phyloP scores from a whole-genome alignment of 2,888 invertebrate genomes.

The Drosophila subsilvestris region DNA sequence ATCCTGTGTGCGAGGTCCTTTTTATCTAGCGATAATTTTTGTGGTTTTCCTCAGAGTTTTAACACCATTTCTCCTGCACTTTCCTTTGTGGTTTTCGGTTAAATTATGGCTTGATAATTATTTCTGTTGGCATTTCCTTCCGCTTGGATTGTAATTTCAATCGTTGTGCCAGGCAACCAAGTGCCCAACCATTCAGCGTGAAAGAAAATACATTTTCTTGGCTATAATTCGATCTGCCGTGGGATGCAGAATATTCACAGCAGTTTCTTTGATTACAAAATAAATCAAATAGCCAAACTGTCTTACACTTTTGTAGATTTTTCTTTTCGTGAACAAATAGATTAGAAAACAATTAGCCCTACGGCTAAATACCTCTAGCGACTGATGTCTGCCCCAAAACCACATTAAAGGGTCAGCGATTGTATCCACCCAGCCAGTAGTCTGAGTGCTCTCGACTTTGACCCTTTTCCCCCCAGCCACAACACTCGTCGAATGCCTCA shows the following conservation, averaged over 20 bases:
- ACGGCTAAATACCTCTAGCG: too few species aligned
- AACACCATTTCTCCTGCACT: conserved; percentile 48
- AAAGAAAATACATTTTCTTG: not conserved
- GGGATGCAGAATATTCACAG: not conserved
- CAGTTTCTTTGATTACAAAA: not conserved
- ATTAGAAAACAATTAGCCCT: not conserved
- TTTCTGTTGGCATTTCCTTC: conserved; percentile 62
- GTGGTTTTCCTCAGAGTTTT: conserved; percentile 62
- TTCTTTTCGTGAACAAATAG: not conserved
- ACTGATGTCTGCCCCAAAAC: not conserved
- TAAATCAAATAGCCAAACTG: not conserved
- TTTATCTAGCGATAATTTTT: conserved; percentile 39
- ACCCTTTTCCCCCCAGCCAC: too few species aligned
- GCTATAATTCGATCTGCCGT: not conserved
- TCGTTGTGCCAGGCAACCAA: too few species aligned
- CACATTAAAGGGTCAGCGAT: not conserved
- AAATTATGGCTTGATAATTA: conserved; percentile 18
- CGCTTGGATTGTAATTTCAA: conserved; percentile 71
- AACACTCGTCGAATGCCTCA: not conserved
- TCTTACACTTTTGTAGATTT: not conserved
- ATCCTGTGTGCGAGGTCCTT: conserved; percentile 61
- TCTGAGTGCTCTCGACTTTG: not conserved
- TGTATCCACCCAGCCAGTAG: not conserved
- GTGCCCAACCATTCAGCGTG: too few species aligned
- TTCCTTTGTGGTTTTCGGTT: conserved; percentile 15